These are phyloP conservation scores for Phyllostomus discolor DNA, from an alignment of 2,113 vertebrate genomes.

Conservation along the genomic window DNA sequence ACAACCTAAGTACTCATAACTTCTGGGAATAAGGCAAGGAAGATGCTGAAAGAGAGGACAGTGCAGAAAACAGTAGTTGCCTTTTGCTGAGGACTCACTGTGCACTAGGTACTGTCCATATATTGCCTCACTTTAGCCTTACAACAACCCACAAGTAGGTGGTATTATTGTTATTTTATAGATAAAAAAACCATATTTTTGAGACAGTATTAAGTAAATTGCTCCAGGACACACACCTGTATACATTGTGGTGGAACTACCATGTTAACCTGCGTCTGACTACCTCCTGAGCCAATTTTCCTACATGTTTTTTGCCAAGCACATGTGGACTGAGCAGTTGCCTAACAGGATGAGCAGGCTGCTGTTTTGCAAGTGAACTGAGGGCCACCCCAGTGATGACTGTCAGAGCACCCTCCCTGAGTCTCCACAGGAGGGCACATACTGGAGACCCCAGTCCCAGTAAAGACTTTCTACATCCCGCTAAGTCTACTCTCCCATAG, in stretches of 20 bases:
- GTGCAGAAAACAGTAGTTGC: neutral
- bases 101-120: neutral
- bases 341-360: neutral
- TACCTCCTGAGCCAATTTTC: neutral
- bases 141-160: neutral
- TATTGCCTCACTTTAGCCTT: neutral
- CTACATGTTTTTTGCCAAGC: neutral
- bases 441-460: neutral
- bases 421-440: neutral
- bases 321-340: neutral
- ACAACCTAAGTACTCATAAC: neutral
- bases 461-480: neutral
- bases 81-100: neutral
- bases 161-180: neutral
- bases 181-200: neutral
- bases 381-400: neutral
- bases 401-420: constrained; percentile 1
- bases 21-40: neutral
- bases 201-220: neutral
- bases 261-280: neutral
- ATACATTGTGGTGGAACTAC: neutral
- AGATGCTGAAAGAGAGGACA: neutral
- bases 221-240: neutral
- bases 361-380: neutral
- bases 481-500: neutral